Evolutionary conservation across 2,888 invertebrate genomes (phyloP), one percentile per base, ranked within the genome.

Genomic region (Physocephala rufipes): DNA sequence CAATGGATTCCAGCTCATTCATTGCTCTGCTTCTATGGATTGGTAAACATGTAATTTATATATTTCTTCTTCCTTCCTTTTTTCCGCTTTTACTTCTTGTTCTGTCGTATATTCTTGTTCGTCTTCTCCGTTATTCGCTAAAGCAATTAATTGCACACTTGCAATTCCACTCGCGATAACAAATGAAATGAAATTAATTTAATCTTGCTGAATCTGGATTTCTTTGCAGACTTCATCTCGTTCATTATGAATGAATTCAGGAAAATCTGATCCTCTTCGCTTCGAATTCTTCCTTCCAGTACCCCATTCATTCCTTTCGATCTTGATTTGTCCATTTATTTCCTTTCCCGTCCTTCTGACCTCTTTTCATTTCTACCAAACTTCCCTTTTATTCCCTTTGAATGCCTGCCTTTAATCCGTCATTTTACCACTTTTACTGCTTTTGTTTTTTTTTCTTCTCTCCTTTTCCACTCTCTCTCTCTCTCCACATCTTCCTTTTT

Each of bases 151-250:
- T 67, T 58, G 61, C 59, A 9, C 58, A 47, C 59, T 49, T 59
- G 59, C 67, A 26, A 49, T 49, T 59, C 24, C 45, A 67, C 55
- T 67, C 59, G n/a, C 67, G 58, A 67, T 67, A 59, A 67, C 67
- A 67, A 67, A 67, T 67, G 67, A 58, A 67, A 67, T 67, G 67
- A 61, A 67, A 59, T 67, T 67, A 59, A 67, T 58, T 61, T 67
- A 58, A 58, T 66, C 30, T n/a, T n/a, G n/a, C 53, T 53, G 21
- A 36, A 51, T 55, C 21, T 30, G 51, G 21, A 16, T 21, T 66
- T 66, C 19, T n/a, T 49, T 26, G 21, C 19, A 53, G 5, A 9
- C 53, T 53, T 21, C 53, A 9, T 53, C 9, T 4, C 36, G 4
- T 36, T 36, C 36, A n/a, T n/a, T n/a, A n/a, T n/a, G n/a, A n/a